Evolutionary conservation across 2,113 vertebrate species (phyloP), one percentile per base, ranked within the genome.

Genomic region (Chamaea fasciata): DNA sequence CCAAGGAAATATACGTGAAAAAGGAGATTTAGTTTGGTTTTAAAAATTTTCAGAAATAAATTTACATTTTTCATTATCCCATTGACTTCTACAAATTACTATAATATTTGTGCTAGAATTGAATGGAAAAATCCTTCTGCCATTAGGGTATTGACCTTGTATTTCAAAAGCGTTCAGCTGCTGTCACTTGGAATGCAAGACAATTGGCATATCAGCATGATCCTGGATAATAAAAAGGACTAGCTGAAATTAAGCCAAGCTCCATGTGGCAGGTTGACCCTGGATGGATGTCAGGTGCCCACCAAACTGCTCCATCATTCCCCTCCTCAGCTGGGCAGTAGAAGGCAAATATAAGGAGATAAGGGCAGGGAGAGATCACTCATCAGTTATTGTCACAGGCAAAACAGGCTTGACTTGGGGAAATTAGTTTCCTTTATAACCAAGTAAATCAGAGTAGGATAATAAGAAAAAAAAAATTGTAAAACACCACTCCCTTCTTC

Each of bases 181-280:
- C 83, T 84, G 60, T 78, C 86, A 64, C 68, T 53, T 65, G 57
- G 77, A 92, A 92, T 46, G 62, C 81, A 68, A 91, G 74, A 82
- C 87, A 96, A 94, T 33, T 89, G 77, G 41, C n/a, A 27, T 84
- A 91, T 56, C 69, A 92, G 80, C 87, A 49, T 76, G 64, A 94
- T 75, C 69, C 65, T 37, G 53, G 56, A 91, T 53, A 91, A 92
- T 55, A 91, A 92, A 88, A 91, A 44, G 65, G 22, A 87, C 15
- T 31, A 67, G 22, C 0, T 92, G 78, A 94, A 93, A 84, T 70
- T 33, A 85, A 79, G 83, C 78, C 35, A 44, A 71, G 49, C 18
- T 85, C 20, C 56, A n/a, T 31, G 28, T n/a, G 42, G 55, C 62
- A 14, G 55, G 27, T 17, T 56, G 37, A 87, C 42, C 35, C 47